Evolutionary conservation across 2,797 vertebrate species (phyloP).

Genomic region (Enteromius paludinosus): DNA sequence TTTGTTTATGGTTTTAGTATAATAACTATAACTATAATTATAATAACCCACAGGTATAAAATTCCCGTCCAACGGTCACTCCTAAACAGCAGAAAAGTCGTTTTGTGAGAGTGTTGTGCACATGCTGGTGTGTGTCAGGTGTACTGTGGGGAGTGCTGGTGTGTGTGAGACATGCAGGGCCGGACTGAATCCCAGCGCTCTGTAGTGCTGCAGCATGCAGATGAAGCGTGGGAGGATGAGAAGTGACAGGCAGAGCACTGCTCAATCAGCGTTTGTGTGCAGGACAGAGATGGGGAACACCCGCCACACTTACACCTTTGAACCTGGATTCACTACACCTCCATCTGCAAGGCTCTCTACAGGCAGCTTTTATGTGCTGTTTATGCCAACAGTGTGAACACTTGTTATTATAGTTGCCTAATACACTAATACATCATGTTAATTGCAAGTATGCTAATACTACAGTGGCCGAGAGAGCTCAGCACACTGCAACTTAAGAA

Average conservation of each 20-base stretch:
- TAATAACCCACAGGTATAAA: not conserved
- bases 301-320: constrained; percentile 27
- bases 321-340: constrained; percentile 42
- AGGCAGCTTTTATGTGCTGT: too few species aligned
- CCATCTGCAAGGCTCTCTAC: constrained; percentile 3
- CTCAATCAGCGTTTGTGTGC: constrained; percentile 3
- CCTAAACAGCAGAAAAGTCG: not conserved
- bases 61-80: not conserved
- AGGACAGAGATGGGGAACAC: constrained; percentile 36
- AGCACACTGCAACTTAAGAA: too few species aligned
- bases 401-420: too few species aligned
- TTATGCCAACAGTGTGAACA: too few species aligned
- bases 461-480: too few species aligned
- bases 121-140: not conserved
- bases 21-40: not conserved
- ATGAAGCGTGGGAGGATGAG: constrained; percentile 56
- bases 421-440: too few species aligned
- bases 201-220: constrained; percentile 53
- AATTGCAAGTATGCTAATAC: not conserved
- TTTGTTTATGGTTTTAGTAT: not conserved
- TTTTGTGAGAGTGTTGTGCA: not conserved
- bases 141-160: constrained; percentile 15
- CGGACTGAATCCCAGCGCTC: constrained; percentile 38
- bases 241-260: constrained; percentile 57
- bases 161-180: constrained; percentile 16